phyloP scores from a whole-genome alignment of 2,113 vertebrate species.

The Silurus meridionalis region DNA sequence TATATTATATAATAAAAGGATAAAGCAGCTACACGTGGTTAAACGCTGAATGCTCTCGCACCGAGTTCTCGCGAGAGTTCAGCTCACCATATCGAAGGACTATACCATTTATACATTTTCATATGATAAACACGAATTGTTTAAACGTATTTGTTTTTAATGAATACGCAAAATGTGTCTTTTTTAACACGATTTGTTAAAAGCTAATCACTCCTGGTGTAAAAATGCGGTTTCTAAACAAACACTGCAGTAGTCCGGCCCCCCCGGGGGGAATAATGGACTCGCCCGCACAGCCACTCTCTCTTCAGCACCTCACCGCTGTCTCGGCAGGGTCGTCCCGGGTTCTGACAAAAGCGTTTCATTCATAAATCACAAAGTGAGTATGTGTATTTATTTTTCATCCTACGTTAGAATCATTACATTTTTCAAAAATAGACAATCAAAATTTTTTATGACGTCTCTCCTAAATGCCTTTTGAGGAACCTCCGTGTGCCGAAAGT shows the following conservation, averaged over 20 bases:
- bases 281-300: not conserved
- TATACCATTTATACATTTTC: not conserved
- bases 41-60: not conserved
- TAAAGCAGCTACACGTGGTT: no score
- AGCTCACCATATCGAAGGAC: not conserved
- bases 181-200: not conserved
- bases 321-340: not conserved
- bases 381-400: not conserved
- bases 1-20: no score
- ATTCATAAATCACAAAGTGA: conserved; percentile 9
- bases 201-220: not conserved
- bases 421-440: not conserved
- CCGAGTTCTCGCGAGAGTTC: conserved; percentile 5
- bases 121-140: not conserved
- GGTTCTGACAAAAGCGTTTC: not conserved
- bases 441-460: not conserved
- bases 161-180: not conserved
- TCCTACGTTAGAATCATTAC: not conserved
- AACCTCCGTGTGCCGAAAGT: not conserved
- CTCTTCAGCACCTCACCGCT: conserved; percentile 17
- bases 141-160: not conserved
- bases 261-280: not conserved
- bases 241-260: no score
- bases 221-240: not conserved
- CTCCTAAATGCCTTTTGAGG: not conserved